A percentile compares a stretch with the other conserved stretches of the same genome.
These are phyloP conservation scores for Leptodirus hochenwartii DNA, from an alignment of 2,888 invertebrate species.

Conservation along the genomic window DNA sequence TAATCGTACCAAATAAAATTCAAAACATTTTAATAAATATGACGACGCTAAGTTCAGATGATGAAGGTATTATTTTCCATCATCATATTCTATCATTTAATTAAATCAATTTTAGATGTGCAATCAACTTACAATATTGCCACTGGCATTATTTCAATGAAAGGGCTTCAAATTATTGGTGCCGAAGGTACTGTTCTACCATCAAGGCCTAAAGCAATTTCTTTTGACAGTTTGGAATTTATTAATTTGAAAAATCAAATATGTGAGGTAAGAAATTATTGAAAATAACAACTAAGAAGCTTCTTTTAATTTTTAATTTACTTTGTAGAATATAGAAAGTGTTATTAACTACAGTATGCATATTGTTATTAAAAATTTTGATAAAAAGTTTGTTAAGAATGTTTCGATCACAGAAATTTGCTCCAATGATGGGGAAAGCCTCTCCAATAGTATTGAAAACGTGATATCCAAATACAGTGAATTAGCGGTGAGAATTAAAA, in stretches of 20 bases:
- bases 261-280: too few species aligned
- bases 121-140: conserved; percentile 20
- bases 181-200: conserved; percentile 17
- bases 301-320: too few species aligned
- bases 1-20: conserved; percentile 49
- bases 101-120: too few species aligned
- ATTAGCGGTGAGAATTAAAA: conserved; percentile 21
- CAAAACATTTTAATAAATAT: conserved; percentile 30
- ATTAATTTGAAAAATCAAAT: conserved; percentile 15
- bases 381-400: conserved; percentile 16
- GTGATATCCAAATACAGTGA: conserved; percentile 18
- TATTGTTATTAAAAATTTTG: conserved; percentile 19
- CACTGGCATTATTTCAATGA: conserved; percentile 19
- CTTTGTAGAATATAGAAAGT: conserved; percentile 20
- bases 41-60: conserved; percentile 17
- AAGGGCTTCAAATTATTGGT: conserved; percentile 22
- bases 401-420: conserved; percentile 22
- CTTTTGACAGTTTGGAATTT: conserved; percentile 20
- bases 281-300: too few species aligned
- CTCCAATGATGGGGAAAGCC: conserved; percentile 17
- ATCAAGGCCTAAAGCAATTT: conserved; percentile 16
- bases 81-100: too few species aligned
- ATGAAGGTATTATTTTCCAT: conserved; percentile 14
- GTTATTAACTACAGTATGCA: conserved; percentile 22
- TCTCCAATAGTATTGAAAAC: conserved; percentile 18